Percentiles rank a stretch among this genome's conserved stretches.
Evolutionary conservation across 2,113 vertebrate species (phyloP).

Genomic region (Scophthalmus maximus): DNA sequence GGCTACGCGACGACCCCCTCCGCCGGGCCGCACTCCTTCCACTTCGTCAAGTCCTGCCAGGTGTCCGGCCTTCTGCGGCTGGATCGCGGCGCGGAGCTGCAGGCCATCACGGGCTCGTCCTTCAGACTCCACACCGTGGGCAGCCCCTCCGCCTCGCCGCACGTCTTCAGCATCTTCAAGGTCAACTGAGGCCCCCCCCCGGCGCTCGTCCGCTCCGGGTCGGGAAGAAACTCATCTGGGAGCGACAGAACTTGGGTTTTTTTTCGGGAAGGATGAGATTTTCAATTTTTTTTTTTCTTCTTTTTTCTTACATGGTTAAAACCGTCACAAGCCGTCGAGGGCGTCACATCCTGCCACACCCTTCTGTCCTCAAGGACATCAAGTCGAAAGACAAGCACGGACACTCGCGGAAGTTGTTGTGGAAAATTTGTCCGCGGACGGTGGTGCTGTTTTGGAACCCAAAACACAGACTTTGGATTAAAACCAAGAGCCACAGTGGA

Average conservation of each 20-base stretch:
- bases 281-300: slow-evolving; percentile 20
- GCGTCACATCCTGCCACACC: slow-evolving; percentile 31
- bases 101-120: slow-evolving; percentile 84
- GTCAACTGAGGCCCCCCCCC: slow-evolving; percentile 87
- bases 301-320: slow-evolving; percentile 9
- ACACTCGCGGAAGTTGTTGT: slow-evolving; percentile 68
- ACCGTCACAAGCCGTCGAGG: slow-evolving; percentile 10
- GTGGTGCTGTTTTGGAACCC: slow-evolving; percentile 57
- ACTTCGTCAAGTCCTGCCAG: slow-evolving; percentile 89
- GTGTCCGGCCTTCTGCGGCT: slow-evolving; percentile 89
- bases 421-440: slow-evolving; percentile 58
- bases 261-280: slow-evolving; percentile 12
- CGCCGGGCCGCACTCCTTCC: slow-evolving; percentile 81
- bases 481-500: slow-evolving; percentile 57
- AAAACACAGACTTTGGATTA: slow-evolving; percentile 64
- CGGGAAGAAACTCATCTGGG: slow-evolving; percentile 28
- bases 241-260: slow-evolving; percentile 14
- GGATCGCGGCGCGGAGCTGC: slow-evolving; percentile 82
- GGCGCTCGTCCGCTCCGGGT: background rate
- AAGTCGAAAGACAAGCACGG: slow-evolving; percentile 59
- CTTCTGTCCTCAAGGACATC: slow-evolving; percentile 45
- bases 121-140: slow-evolving; percentile 85
- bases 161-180: slow-evolving; percentile 93
- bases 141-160: slow-evolving; percentile 76
- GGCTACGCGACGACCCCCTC: slow-evolving; percentile 89